Percentiles rank a stretch among this genome's conserved stretches.
Conservation (phyloP, 2,888 invertebrate genomes). For the Atethmia centrago region DNA sequence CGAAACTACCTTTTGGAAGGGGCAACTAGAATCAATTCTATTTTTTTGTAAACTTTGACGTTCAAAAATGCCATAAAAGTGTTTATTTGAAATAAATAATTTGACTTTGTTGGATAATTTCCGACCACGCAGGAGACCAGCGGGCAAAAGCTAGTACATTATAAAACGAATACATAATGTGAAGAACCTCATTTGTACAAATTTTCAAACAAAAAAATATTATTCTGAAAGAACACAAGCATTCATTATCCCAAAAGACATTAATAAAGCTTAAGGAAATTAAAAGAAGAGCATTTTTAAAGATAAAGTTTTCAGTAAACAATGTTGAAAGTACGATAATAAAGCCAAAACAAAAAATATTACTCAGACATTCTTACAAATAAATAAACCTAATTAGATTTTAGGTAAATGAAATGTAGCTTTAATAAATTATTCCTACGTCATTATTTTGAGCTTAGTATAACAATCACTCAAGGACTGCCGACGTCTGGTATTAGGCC, state of each 20-base stretch:
- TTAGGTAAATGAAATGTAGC: constrained; percentile 18
- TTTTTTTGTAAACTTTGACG: no score
- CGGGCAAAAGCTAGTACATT: no score
- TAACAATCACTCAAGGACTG: constrained; percentile 4
- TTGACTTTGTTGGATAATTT: no score
- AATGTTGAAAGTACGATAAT: constrained; percentile 21
- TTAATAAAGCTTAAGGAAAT: constrained; percentile 40
- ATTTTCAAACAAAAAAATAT: neutral
- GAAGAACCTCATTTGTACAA: neutral
- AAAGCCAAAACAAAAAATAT: constrained; percentile 39
- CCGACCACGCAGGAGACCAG: no score
- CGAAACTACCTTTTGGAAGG: no score
- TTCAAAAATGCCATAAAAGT: no score
- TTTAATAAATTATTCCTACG: neutral
- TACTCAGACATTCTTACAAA: constrained; percentile 7
- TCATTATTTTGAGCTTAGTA: constrained; percentile 46
- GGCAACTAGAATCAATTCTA: no score
- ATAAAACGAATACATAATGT: neutral
- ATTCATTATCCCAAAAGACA: constrained; percentile 35
- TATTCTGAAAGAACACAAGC: constrained; percentile 3
- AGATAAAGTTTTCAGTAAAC: constrained; percentile 37
- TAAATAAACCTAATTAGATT: constrained; percentile 26
- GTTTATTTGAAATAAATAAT: no score
- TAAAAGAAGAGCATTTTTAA: constrained; percentile 45
- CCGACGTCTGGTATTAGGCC: neutral